Evolutionary conservation across 2,113 vertebrate genomes (phyloP).

Genomic region (Scalopus aquaticus): DNA sequence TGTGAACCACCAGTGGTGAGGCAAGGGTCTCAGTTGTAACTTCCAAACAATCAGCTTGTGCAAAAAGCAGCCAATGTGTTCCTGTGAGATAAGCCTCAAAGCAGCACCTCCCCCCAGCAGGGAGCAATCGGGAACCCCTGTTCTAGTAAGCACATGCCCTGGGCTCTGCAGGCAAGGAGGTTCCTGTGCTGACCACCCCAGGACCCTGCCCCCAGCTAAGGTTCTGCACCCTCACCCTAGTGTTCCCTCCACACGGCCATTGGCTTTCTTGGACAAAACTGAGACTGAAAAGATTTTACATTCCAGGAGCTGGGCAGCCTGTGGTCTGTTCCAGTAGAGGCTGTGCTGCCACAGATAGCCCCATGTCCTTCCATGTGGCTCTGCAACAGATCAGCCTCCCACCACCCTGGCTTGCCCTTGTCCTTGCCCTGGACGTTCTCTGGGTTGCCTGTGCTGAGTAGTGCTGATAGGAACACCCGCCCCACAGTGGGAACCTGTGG

Average conservation of each 20-base stretch:
- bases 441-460: neutral
- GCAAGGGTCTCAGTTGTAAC: neutral
- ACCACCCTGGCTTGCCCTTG: neutral
- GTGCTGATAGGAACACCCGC: neutral
- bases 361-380: neutral
- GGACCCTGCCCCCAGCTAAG: neutral
- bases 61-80: neutral
- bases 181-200: no score
- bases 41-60: neutral
- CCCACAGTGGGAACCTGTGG: neutral
- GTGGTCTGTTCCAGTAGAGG: neutral
- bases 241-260: neutral
- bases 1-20: fast-evolving
- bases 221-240: neutral
- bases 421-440: no score
- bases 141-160: neutral
- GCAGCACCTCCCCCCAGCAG: neutral
- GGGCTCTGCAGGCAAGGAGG: neutral
- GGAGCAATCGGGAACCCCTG: neutral
- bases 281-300: neutral
- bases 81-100: neutral
- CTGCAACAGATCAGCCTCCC: neutral
- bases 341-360: neutral
- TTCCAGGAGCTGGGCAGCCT: neutral
- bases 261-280: neutral